These are phyloP conservation scores for Hylaeus volcanicus DNA, from an alignment of 1,140 invertebrate species.

Conservation along the genomic window DNA sequence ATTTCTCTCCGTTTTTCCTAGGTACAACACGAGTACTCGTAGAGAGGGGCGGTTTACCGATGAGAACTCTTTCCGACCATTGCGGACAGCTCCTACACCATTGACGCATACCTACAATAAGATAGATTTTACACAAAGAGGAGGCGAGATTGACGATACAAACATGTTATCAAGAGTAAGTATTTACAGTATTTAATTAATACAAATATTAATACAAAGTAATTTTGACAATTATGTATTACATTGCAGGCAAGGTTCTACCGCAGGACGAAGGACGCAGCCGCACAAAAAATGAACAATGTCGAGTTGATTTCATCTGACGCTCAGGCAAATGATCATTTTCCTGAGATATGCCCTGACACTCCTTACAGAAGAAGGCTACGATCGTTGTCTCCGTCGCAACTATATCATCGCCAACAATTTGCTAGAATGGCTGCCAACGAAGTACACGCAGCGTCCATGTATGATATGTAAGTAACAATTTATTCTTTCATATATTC, in stretches of 20 bases:
- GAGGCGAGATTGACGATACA: conserved; percentile 18
- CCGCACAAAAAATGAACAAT: conserved; percentile 20
- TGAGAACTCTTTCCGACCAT: conserved; percentile 40
- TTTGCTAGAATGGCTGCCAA: conserved; percentile 17
- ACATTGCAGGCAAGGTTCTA: conserved; percentile 37
- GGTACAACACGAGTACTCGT: conserved; percentile 64
- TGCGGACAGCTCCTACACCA: conserved; percentile 45
- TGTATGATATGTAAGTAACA: conserved; percentile 57
- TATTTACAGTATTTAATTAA: too few species aligned
- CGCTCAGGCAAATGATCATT: conserved; percentile 35
- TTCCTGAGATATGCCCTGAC: conserved; percentile 2
- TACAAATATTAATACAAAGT: too few species aligned
- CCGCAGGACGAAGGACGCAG: conserved; percentile 35
- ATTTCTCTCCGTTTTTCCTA: conserved; percentile 31
- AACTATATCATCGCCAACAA: conserved; percentile 36
- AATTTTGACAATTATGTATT: not conserved
- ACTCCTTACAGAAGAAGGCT: conserved; percentile 51
- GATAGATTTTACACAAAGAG: conserved; percentile 13
- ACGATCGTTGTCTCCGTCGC: conserved; percentile 55
- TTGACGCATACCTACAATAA: conserved; percentile 20
- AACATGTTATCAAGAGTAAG: conserved; percentile 23
- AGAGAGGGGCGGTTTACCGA: conserved; percentile 54
- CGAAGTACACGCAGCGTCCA: conserved; percentile 42
- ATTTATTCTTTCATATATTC: not conserved
- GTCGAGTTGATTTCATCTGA: conserved; percentile 33